phyloP scores from a whole-genome alignment of 2,797 vertebrate genomes.

The Alosa sapidissima region DNA sequence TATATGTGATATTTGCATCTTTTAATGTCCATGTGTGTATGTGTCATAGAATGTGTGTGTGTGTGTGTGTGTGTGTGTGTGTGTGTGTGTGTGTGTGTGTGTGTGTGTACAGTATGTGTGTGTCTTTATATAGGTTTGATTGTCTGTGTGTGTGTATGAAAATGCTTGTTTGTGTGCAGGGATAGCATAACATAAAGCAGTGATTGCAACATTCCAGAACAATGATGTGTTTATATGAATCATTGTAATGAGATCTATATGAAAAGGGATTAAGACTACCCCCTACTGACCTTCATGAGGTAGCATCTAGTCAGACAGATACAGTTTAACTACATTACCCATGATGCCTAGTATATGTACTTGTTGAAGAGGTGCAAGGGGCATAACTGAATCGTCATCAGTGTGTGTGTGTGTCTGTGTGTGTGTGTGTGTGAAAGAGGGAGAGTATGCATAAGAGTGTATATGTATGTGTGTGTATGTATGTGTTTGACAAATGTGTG shows the following conservation, averaged over 20 bases:
- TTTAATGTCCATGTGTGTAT: background rate
- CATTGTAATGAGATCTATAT: background rate
- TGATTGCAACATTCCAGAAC: no score
- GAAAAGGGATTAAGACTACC: slow-evolving; percentile 10
- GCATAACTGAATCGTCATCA: background rate
- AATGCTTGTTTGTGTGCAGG: no score
- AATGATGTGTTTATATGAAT: background rate
- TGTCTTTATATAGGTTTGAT: no score
- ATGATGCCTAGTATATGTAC: background rate
- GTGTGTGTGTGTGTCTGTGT: background rate
- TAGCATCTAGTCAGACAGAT: background rate
- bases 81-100: background rate
- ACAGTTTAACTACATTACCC: slow-evolving; percentile 7
- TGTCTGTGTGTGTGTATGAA: background rate
- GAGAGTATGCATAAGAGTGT: background rate
- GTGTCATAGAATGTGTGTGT: background rate
- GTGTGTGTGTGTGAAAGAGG: background rate
- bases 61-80: background rate
- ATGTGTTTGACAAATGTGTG: background rate
- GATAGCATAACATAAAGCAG: no score
- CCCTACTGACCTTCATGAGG: background rate
- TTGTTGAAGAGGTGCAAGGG: background rate
- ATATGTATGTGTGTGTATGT: background rate
- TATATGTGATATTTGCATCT: background rate
- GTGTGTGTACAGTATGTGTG: background rate